A percentile compares a stretch with the other conserved stretches of the same genome.
Evolutionary conservation across 1,140 invertebrate genomes (phyloP).

Genomic region (Oncopodura yosiiana): DNA sequence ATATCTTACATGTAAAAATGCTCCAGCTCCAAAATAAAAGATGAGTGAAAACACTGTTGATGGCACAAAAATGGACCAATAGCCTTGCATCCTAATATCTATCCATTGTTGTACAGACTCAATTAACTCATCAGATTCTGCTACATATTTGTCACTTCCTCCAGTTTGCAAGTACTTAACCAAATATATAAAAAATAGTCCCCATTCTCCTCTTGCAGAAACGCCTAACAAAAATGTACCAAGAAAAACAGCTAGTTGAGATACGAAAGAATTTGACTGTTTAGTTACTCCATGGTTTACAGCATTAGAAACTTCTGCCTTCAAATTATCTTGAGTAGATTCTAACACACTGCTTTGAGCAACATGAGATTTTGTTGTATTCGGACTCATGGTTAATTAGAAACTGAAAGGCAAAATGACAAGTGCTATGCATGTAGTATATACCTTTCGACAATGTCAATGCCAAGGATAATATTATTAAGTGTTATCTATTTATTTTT

Average conservation of each 20-base stretch:
- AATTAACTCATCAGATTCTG: conserved; percentile 30
- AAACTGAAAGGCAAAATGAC: no score
- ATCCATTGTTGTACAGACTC: conserved; percentile 30
- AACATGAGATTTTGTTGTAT: no score
- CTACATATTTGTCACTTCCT: conserved; percentile 26
- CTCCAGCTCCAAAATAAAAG: conserved; percentile 52
- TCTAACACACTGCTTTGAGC: no score
- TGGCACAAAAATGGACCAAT: conserved; percentile 38
- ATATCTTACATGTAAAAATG: conserved; percentile 51
- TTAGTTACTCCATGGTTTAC: no score
- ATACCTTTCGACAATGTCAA: no score
- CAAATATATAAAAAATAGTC: conserved; percentile 50
- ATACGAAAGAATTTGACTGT: conserved; percentile 44
- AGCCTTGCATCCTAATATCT: conserved; percentile 21
- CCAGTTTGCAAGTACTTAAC: conserved; percentile 41
- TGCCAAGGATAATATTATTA: no score
- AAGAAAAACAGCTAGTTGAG: conserved; percentile 45
- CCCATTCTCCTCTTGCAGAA: conserved; percentile 53
- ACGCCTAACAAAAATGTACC: conserved; percentile 50
- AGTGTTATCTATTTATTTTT: no score
- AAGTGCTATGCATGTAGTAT: no score
- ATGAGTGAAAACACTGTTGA: conserved; percentile 46
- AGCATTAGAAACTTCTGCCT: no score
- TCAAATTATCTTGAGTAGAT: no score
- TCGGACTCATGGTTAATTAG: no score